These are phyloP conservation scores for Platygyra sinensis DNA, from an alignment of 64 coral and sea anemone species.

Conservation along the genomic window DNA sequence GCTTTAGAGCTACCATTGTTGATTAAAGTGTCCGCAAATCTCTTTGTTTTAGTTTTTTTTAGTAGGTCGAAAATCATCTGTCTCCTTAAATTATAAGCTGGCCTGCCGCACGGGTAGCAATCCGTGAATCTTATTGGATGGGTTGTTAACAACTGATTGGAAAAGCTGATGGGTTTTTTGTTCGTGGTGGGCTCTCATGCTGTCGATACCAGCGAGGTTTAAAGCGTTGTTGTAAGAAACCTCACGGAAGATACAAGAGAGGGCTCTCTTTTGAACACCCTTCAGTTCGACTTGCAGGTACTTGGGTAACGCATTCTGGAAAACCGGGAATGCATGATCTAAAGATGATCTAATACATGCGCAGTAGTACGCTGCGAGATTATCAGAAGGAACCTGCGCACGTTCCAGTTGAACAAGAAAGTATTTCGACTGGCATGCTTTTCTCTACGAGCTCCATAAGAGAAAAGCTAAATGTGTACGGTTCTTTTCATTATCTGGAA, in stretches of 20 bases:
- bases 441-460: no score
- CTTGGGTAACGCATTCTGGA: slow-evolving; percentile 35
- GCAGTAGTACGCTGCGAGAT: slow-evolving; percentile 28
- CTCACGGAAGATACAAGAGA: not conserved
- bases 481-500: no score
- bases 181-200: not conserved
- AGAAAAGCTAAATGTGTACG: no score
- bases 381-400: slow-evolving; percentile 15
- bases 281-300: slow-evolving; percentile 42
- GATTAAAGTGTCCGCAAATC: not conserved
- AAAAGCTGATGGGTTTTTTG: not conserved
- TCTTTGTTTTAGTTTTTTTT: not conserved
- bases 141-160: not conserved
- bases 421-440: no score
- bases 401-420: slow-evolving; percentile 61
- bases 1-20: not conserved
- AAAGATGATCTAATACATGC: slow-evolving; percentile 45
- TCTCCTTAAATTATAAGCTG: not conserved
- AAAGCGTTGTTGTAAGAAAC: not conserved
- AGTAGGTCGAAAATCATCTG: not conserved
- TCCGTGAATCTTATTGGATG: not conserved
- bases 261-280: slow-evolving; percentile 15
- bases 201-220: not conserved
- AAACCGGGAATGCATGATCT: slow-evolving; percentile 43
- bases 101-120: not conserved